These are phyloP conservation scores for Mystacides longicornis DNA, from an alignment of 2,888 invertebrate species.

Conservation along the genomic window DNA sequence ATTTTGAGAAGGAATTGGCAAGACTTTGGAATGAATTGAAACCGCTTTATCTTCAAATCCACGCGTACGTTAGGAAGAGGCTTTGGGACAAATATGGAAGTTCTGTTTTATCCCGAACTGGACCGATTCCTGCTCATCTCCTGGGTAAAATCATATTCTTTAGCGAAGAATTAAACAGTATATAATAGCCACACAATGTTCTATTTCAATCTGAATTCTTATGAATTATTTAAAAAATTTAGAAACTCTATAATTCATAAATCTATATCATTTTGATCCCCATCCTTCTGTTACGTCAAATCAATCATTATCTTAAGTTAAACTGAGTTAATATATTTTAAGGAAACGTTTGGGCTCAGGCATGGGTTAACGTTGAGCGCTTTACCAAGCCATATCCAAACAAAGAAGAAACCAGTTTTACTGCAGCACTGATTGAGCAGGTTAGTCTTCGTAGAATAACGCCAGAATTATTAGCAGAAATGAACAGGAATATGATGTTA, in stretches of 20 bases:
- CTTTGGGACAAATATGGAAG: constrained; percentile 65
- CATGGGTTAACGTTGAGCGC: constrained; percentile 62
- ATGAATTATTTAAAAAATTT: too few species aligned
- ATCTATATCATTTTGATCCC: too few species aligned
- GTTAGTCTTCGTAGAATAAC: constrained; percentile 38
- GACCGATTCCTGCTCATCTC: constrained; percentile 72
- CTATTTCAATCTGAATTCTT: too few species aligned
- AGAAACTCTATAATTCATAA: too few species aligned
- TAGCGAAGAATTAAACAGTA: too few species aligned
- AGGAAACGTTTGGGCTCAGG: constrained; percentile 84
- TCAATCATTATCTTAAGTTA: too few species aligned
- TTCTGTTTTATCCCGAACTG: constrained; percentile 53
- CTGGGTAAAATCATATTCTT: constrained; percentile 58
- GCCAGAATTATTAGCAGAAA: too few species aligned
- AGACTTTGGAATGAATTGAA: constrained; percentile 65
- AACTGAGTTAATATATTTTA: too few species aligned
- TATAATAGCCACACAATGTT: too few species aligned
- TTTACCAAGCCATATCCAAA: constrained; percentile 67
- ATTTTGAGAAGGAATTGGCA: constrained; percentile 62
- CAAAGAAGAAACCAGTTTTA: constrained; percentile 63
- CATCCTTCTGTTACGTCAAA: too few species aligned
- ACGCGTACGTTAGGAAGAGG: constrained; percentile 71
- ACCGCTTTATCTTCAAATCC: constrained; percentile 75
- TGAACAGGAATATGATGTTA: too few species aligned
- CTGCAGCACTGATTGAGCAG: constrained; percentile 62